Evolutionary conservation across 2,797 vertebrate genomes (phyloP), one percentile per base, ranked within the genome.

Genomic region (Acanthurus lineatus): DNA sequence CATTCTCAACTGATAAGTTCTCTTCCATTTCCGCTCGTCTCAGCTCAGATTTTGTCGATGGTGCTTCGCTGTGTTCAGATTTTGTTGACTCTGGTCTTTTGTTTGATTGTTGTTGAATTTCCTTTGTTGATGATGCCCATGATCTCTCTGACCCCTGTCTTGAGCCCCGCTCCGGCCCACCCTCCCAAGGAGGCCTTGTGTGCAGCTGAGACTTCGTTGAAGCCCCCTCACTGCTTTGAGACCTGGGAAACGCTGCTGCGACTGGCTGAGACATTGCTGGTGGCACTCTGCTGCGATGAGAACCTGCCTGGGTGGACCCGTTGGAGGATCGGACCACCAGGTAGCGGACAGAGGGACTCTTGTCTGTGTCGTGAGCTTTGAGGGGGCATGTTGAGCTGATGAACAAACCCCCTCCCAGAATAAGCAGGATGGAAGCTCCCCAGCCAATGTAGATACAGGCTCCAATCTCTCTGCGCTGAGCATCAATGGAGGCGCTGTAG

Each of bases 361-460:
- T 91, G 51, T 93, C 82, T 0, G 73, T 40, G 0, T 89, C n/a
- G 1, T 83, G 65, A 51, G 68, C 68, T 62, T 93, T 87, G 25
- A 86, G 20, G 19, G 89, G 86, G 22, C 93, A 85, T 0, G 90
- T 45, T 1, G 94, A 92, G 73, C 88, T 91, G 80, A 96, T 98
- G 25, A 99, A 96, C 76, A 99, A 87, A 0, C 80, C 95, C 0
- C 98, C 98, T 0, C 97, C 97, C 0, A 99, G 90, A 20, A 98
- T 66, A 42, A 98, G 95, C 28, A 99, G 87, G 0, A 95, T 91
- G 0, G 97, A 92, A 0, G 97, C 93, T 0, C 96, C 98, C 97
- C 97, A 99, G 78, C 97, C 98, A 0, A 99, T 93, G 79, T 99
- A 99, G 54, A 99, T 94, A 0, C 96, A 95, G 0, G 97, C 95